Conservation (phyloP, 2,888 invertebrate genomes). For the Mythimna pallens region DNA sequence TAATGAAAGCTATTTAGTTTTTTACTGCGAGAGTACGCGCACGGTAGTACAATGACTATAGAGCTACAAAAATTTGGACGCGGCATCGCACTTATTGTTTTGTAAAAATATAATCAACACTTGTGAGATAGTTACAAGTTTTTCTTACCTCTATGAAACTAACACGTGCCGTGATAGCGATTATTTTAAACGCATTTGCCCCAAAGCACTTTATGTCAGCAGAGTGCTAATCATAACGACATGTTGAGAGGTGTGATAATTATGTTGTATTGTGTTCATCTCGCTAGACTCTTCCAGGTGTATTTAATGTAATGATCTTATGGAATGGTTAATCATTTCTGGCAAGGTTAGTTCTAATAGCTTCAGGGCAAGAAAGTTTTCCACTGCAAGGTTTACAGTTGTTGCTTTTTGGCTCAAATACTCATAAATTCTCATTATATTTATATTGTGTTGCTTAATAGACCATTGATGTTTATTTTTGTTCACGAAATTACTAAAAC, state of each 20-base stretch:
- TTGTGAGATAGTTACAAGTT: not conserved
- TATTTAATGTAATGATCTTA: not conserved
- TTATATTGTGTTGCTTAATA: not conserved
- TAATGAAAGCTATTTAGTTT: conserved; percentile 25
- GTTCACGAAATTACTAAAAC: not conserved
- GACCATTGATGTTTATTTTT: not conserved
- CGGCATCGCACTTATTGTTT: not conserved
- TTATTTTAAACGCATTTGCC: conserved; percentile 30
- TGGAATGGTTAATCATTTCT: not conserved
- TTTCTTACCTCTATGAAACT: conserved; percentile 11
- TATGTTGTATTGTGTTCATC: conserved; percentile 35
- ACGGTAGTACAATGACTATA: not conserved
- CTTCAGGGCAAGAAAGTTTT: conserved; percentile 1
- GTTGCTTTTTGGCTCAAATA: too few relatives aligned
- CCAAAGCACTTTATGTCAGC: conserved; percentile 37
- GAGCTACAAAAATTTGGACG: conserved; percentile 25
- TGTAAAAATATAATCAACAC: not conserved
- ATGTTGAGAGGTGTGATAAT: conserved; percentile 26
- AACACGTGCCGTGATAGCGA: conserved; percentile 3
- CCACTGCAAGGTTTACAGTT: not conserved
- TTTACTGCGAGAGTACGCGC: conserved; percentile 22
- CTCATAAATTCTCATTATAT: not conserved
- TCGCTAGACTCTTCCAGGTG: not conserved
- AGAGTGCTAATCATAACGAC: conserved; percentile 32
- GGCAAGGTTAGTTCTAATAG: not conserved